A percentile compares a stretch with the other conserved stretches of the same genome.
These are phyloP conservation scores for Eulithis testata DNA, from an alignment of 2,888 invertebrate species.

Conservation along the genomic window DNA sequence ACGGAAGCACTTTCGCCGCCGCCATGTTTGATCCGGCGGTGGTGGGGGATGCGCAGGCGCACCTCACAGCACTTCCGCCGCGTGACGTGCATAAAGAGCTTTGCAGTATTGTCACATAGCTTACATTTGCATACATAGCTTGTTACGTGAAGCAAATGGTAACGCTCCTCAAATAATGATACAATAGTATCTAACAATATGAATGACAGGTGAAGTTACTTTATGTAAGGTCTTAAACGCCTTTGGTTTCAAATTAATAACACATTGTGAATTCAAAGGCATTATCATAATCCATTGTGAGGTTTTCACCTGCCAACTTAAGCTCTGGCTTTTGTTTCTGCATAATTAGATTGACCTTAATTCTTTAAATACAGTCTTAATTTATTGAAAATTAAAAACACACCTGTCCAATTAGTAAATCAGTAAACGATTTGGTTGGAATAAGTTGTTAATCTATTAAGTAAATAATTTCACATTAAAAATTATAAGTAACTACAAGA, in stretches of 20 bases:
- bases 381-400: conserved; percentile 21
- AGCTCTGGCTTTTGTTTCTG: conserved; percentile 6
- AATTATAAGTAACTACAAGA: conserved; percentile 20
- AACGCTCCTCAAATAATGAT: conserved; percentile 48
- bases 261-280: conserved; percentile 8
- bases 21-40: conserved; percentile 83
- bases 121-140: conserved; percentile 75
- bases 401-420: conserved; percentile 41
- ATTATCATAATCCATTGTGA: conserved; percentile 16
- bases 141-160: conserved; percentile 70
- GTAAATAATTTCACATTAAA: conserved; percentile 5
- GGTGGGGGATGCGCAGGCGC: conserved; percentile 71
- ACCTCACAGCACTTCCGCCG: conserved; percentile 78
- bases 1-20: conserved; percentile 83
- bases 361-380: conserved; percentile 20
- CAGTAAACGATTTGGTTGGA: conserved; percentile 21
- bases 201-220: conserved; percentile 22
- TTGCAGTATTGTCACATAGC: conserved; percentile 72
- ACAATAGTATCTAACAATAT: conserved; percentile 34
- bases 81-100: conserved; percentile 80
- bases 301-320: conserved; percentile 23
- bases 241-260: background rate
- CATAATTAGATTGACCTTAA: conserved; percentile 23
- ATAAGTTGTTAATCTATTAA: conserved; percentile 3
- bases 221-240: conserved; percentile 1